Conservation (phyloP, 2,797 vertebrate genomes). For the Echiichthys vipera region DNA sequence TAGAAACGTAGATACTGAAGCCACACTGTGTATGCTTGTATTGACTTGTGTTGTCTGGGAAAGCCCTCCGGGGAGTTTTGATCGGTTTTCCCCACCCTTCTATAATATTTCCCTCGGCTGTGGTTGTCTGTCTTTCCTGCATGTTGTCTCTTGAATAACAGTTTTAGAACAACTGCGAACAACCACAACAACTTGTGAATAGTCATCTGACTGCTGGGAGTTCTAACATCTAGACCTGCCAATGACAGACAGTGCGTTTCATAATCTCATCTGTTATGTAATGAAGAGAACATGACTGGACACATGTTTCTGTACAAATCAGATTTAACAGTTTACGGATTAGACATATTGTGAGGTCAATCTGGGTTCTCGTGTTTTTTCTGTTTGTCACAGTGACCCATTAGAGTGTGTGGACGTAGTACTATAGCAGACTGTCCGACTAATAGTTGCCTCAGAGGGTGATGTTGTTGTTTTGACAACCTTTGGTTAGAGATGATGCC, state of each 20-base stretch:
- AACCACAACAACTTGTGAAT: conserved; percentile 1
- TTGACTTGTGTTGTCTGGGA: conserved; percentile 37
- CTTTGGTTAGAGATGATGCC: conserved; percentile 13
- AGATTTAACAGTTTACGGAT: conserved; percentile 49
- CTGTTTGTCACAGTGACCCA: conserved; percentile 46
- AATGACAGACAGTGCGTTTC: conserved; percentile 30
- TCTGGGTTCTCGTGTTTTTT: conserved; percentile 25
- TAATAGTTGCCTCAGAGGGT: background rate
- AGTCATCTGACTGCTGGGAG: conserved; percentile 11
- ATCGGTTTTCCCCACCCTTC: conserved; percentile 27
- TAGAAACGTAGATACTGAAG: conserved; percentile 11
- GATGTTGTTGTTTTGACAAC: conserved; percentile 36
- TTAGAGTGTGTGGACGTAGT: conserved; percentile 6
- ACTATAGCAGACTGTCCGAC: conserved; percentile 14
- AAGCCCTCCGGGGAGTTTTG: conserved; percentile 35
- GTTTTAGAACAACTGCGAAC: background rate
- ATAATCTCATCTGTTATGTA: conserved; percentile 53
- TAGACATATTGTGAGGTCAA: conserved; percentile 30
- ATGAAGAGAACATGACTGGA: conserved; percentile 42
- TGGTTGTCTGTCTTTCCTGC: background rate
- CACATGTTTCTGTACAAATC: conserved; percentile 45
- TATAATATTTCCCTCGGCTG: conserved; percentile 4
- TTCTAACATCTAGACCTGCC: conserved; percentile 11
- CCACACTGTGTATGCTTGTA: conserved; percentile 15
- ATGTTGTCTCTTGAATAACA: conserved; percentile 19